phyloP scores from a whole-genome alignment of 2,888 invertebrate species.

The Drosophila colorata region DNA sequence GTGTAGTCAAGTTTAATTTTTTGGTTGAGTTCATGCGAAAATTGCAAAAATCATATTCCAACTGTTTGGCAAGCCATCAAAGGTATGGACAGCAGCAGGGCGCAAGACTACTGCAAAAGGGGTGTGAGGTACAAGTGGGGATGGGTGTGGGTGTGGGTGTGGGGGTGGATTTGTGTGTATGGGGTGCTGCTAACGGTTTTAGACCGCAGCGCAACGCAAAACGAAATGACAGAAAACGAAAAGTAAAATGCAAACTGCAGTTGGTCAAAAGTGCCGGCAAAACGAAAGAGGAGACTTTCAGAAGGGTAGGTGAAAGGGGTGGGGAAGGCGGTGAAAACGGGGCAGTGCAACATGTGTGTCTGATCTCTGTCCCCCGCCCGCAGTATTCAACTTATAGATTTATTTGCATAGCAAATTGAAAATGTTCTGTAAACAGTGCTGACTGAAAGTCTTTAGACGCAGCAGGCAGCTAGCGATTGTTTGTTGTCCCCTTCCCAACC shows the following conservation, averaged over 20 bases:
- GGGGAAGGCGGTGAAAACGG: not conserved
- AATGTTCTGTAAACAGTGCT: constrained; percentile 57
- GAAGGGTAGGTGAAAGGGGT: not conserved
- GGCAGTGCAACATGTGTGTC: constrained; percentile 52
- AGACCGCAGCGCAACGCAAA: constrained; percentile 57
- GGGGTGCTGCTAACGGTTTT: constrained; percentile 27
- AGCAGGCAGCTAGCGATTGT: constrained; percentile 11
- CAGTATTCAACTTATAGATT: constrained; percentile 18
- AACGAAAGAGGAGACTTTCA: not conserved
- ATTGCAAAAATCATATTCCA: constrained; percentile 81
- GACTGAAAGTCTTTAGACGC: constrained; percentile 39
- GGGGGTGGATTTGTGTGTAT: not conserved
- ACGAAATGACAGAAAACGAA: constrained; percentile 53
- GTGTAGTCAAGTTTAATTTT: constrained; percentile 79
- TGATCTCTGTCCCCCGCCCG: constrained; percentile 6
- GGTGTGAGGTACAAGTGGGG: no score
- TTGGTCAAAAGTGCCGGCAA: constrained; percentile 30
- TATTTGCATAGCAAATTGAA: constrained; percentile 77
- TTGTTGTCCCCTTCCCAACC: not conserved
- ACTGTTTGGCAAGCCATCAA: constrained; percentile 80
- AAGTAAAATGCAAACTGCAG: constrained; percentile 51
- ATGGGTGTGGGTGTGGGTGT: not conserved
- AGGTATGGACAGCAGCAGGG: constrained; percentile 58
- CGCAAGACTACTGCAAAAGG: constrained; percentile 16
- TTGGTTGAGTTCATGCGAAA: constrained; percentile 81